Evolutionary conservation across 2,888 invertebrate genomes (phyloP).

Genomic region (Eristalis pertinax): DNA sequence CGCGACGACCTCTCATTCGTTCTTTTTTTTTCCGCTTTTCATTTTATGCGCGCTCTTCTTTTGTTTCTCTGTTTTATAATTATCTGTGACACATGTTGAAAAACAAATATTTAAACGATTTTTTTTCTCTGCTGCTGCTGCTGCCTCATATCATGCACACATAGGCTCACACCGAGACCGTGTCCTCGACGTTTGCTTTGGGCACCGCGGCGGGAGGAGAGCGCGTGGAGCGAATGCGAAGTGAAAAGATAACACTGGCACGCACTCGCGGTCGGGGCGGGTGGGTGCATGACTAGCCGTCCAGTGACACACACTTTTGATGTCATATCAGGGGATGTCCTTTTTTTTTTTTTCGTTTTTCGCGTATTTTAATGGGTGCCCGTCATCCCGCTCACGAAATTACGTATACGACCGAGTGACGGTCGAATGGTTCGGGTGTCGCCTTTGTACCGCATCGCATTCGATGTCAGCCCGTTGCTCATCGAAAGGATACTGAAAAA

Average conservation of each 20-base stretch:
- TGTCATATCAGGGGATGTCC: slow-evolving; percentile 33
- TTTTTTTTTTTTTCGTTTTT: slow-evolving; percentile 19
- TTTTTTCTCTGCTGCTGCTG: slow-evolving; percentile 13
- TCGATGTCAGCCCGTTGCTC: slow-evolving; percentile 55
- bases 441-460: not conserved
- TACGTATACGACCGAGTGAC: slow-evolving; percentile 39
- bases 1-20: slow-evolving; percentile 55
- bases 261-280: slow-evolving; percentile 20
- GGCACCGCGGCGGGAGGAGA: not conserved
- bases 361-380: slow-evolving; percentile 5
- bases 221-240: not conserved
- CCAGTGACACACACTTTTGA: slow-evolving; percentile 26
- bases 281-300: not conserved
- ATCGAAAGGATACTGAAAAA: slow-evolving; percentile 65
- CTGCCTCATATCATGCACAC: not conserved
- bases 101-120: slow-evolving; percentile 66
- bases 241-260: slow-evolving; percentile 42
- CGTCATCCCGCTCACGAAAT: slow-evolving; percentile 5
- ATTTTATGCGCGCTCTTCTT: slow-evolving; percentile 10
- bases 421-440: not conserved
- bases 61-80: slow-evolving; percentile 62
- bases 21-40: not conserved
- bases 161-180: not conserved
- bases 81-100: slow-evolving; percentile 71
- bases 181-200: slow-evolving; percentile 31